Percentiles rank a stretch among this genome's conserved stretches.
These are phyloP conservation scores for Horisme vitalbata DNA, from an alignment of 2,888 invertebrate genomes.

Conservation along the genomic window DNA sequence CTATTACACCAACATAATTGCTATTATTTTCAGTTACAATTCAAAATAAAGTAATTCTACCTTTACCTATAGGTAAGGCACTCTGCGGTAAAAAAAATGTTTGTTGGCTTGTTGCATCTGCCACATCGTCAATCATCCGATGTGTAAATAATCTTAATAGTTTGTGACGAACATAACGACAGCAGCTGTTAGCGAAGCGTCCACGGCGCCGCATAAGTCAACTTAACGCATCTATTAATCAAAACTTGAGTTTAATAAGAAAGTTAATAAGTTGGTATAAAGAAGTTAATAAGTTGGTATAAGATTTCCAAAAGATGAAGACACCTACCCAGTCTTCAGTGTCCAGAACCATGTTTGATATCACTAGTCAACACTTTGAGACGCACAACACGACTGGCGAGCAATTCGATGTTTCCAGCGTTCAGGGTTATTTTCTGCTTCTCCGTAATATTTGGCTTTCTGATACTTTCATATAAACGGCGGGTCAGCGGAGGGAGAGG, in stretches of 20 bases:
- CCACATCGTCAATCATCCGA: constrained; percentile 41
- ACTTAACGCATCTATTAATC: constrained; percentile 33
- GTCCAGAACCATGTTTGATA: constrained; percentile 78
- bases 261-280: constrained; percentile 15
- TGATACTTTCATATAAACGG: constrained; percentile 65
- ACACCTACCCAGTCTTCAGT: constrained; percentile 80
- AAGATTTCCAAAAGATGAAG: constrained; percentile 30
- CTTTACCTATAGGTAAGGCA: too few relatives aligned
- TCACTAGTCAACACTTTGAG: constrained; percentile 82
- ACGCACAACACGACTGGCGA: constrained; percentile 82
- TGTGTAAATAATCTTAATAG: constrained; percentile 36
- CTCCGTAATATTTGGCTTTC: constrained; percentile 67
- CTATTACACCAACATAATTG: too few relatives aligned
- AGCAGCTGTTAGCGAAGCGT: constrained; percentile 51
- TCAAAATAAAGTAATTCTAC: too few relatives aligned
- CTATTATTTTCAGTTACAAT: too few relatives aligned
- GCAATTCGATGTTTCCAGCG: constrained; percentile 71
- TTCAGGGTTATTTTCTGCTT: constrained; percentile 81
- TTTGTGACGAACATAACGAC: constrained; percentile 44
- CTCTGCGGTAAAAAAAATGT: constrained; percentile 15
- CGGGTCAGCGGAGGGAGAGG: constrained; percentile 46
- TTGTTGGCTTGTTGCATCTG: constrained; percentile 39
- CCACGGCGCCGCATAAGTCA: constrained; percentile 35
- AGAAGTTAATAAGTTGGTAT: constrained; percentile 14
- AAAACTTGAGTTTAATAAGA: too few relatives aligned